phyloP scores from a whole-genome alignment of 2,797 vertebrate genomes.

The Furcifer pardalis region DNA sequence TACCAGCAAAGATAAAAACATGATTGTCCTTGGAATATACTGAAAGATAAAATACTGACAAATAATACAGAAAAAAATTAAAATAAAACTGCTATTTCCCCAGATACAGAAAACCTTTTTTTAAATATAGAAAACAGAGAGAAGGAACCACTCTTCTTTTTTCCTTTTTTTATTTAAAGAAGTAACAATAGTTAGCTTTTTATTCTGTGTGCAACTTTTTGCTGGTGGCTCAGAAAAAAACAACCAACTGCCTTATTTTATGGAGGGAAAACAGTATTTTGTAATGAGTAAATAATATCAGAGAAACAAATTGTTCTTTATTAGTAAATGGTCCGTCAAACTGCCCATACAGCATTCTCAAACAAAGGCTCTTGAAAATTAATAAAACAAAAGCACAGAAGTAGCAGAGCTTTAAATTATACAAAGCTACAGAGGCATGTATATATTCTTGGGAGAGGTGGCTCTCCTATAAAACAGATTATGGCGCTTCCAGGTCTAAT shows the following conservation, averaged over 20 bases:
- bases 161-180: not conserved
- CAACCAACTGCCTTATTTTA: constrained; percentile 15
- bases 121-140: not conserved
- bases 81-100: constrained; percentile 23
- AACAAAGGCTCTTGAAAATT: constrained; percentile 52
- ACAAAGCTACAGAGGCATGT: constrained; percentile 74
- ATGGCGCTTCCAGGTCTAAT: constrained; percentile 83
- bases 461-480: constrained; percentile 84
- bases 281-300: constrained; percentile 25
- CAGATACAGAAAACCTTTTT: not conserved
- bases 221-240: not conserved
- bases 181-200: not conserved
- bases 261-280: constrained; percentile 34
- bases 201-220: not conserved
- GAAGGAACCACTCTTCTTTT: not conserved
- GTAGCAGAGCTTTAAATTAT: constrained; percentile 76
- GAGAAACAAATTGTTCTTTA: constrained; percentile 47
- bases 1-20: no score
- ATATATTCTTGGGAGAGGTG: constrained; percentile 77
- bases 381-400: constrained; percentile 60
- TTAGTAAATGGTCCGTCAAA: constrained; percentile 39
- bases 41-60: no score
- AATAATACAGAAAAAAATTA: not conserved
- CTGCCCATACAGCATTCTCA: constrained; percentile 27
- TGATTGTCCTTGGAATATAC: no score